Conservation (phyloP, 1,140 invertebrate species). For the Trichonephila clavipes region DNA sequence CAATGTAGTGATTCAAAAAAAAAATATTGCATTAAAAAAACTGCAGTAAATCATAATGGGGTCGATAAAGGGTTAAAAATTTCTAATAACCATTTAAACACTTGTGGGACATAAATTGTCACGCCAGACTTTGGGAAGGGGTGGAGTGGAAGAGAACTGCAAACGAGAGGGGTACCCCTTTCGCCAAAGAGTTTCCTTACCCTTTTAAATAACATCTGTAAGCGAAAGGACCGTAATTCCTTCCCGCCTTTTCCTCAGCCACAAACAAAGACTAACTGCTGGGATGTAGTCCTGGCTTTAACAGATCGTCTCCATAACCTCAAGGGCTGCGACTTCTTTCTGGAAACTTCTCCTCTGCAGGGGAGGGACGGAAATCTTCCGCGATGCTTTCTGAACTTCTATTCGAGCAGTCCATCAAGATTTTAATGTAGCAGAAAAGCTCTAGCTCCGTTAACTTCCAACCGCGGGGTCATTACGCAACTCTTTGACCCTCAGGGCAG, state of each 20-base stretch:
- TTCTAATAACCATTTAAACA: neutral
- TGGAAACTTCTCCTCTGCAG: constrained; percentile 3
- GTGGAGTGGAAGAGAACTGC: neutral
- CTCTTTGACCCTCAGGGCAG: constrained; percentile 62
- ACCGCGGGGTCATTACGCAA: constrained; percentile 66
- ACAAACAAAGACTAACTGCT: constrained; percentile 32
- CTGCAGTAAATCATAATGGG: too few relatives aligned
- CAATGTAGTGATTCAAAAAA: too few relatives aligned
- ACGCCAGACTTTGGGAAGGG: neutral
- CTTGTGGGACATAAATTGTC: neutral
- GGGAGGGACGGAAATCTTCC: neutral
- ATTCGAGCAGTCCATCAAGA: constrained; percentile 56
- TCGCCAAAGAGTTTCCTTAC: neutral
- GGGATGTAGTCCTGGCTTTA: constrained; percentile 1
- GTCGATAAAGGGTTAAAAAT: too few relatives aligned
- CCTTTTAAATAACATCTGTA: neutral
- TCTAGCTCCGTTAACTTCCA: constrained; percentile 50
- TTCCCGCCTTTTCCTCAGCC: neutral
- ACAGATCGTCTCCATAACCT: constrained; percentile 47
- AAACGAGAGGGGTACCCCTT: too few relatives aligned
- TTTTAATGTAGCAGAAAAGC: constrained; percentile 71
- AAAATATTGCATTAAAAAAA: too few relatives aligned
- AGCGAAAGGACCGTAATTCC: neutral
- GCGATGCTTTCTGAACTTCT: constrained; percentile 50
- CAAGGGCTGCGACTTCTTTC: constrained; percentile 46